Base-by-base conservation (phyloP, 2,797 vertebrate species). In the Lates japonicus region DNA sequence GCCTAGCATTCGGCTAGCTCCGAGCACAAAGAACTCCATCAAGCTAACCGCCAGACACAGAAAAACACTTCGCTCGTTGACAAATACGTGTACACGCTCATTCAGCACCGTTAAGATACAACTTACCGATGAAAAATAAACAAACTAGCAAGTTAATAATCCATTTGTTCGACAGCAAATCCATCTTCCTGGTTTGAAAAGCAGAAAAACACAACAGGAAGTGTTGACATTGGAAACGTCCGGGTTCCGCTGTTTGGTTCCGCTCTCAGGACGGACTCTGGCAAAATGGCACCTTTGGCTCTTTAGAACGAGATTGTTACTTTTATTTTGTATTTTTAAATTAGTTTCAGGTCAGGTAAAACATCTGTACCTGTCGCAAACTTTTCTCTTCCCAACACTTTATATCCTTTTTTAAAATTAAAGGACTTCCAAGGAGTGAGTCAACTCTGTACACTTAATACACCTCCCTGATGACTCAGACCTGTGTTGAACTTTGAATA, bases 101-200 rank as follows among this genome's bases (percentile, higher is more conserved):
- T n/a, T 14, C 2, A 25, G 35, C n/a, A n/a, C 0, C 1, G 29
- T 6, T 1, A 0, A 0, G 31, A 7, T 1, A 11, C 3, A 37
- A 87, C 94, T 92, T 81, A 95, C 95, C 91, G 7, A 83, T 5
- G 60, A 83, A 85, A 81, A 93, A 74, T 3, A 77, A 80, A 70
- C 76, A 92, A 86, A 93, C 11, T 37, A 91, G 4, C 10, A 93
- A 64, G 63, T 76, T 49, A 85, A 86, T 29, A 4, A 74, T 58
- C 87, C 85, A 91, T 81, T 92, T 93, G 63, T 37, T 87, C 78
- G 90, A 85, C 59, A 69, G 81, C 13, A 82, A 70, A 90, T 87
- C 94, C 95, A 96, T 96, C 95, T 95, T 95, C 95, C 94, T 95
- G 94, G 87, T 95, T 93, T 80, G 61, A 81, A 79, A 84, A 85